Base-by-base conservation (phyloP, 2,888 invertebrate species). In the Apodemia mormo region DNA sequence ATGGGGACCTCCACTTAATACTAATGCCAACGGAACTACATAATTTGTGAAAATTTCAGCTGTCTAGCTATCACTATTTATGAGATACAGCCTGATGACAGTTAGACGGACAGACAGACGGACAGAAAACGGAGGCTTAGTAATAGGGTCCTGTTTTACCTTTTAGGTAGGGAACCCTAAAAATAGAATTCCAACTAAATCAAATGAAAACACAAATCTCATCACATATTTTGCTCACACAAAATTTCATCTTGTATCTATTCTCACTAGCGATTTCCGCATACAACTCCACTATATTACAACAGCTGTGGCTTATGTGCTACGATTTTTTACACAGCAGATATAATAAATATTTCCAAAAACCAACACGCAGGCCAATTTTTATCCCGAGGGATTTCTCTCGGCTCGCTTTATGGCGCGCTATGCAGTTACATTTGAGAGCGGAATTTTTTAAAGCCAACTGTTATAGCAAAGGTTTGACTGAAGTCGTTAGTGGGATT, bases 391-490 rank as follows among this genome's bases (percentile, higher is more conserved):
- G 70, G 73, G 75, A 73, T 74, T 75, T 74, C 68, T 69, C 67
- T 67, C 70, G 69, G 68, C 73, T 71, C 71, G 71, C 71, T 77
- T 76, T 76, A 76, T 72, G 72, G 73, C 73, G 65, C 67, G 71
- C 73, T 73, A 71, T 71, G 73, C 74, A 75, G 76, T 72, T 72
- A 76, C 74, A 75, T 73, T 76, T 77, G 73, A 75, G 74, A 72
- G 73, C 71, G 70, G 76, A 73, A 69, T 75, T 76, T 76, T 74
- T 75, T 74, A 71, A 76, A 76, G 73, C 74, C 75, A 68, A 68
- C 70, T 73, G 73, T 75, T 74, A 76, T 76, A 72, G 74, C 71
- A 77, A 70, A 72, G 74, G 75, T 76, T 76, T 73, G 76, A 71
- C 73, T 74, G 71, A 72, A 73, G 72, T 72, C 74, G 72, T 76